Evolutionary conservation across 2,888 invertebrate genomes (phyloP), one percentile per base, ranked within the genome.

Genomic region (Polietes domitor): DNA sequence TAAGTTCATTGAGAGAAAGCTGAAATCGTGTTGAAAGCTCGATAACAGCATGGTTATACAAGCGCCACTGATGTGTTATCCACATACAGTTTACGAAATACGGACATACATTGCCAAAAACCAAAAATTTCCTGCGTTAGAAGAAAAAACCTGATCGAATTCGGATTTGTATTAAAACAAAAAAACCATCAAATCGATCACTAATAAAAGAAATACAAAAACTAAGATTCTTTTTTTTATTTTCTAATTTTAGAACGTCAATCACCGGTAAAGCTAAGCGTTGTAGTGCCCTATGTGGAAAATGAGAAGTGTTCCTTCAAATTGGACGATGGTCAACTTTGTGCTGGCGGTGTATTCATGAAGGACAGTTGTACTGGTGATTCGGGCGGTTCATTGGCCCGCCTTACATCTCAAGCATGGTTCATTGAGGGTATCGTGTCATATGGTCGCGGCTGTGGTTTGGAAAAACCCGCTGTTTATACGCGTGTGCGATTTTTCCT

Each of bases 381-480:
- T 87, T 95, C 95, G 0, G 96, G 96, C 2, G 96, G 96, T 3
- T 95, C 96, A 0, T 91, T 96, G 10, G 95, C 96, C 95, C 92
- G 89, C 80, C 82, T 86, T 0, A 24, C 50, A 0, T 89, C 83
- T 50, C 88, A 90, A 3, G 89, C 92, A 2, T 94, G 94, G 93
- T 93, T 93, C 82, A 80, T 93, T 0, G 92, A 94, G 3, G 95
- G 94, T 0, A 91, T 95, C 0, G 94, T 95, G 0, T 95, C 95
- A 0, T 95, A 94, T 85, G 95, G 95, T 0, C 93, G 93, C 2
- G 93, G 94, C 0, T 95, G 94, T 77, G 95, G 94, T 0, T 92
- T 92, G 15, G 86, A 87, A 47, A 28, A 21, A 7, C 87, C 87
- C 1, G 85, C 75, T 6, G 50, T 87, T 63, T 87, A 87, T 55